Evolutionary conservation across 2,888 invertebrate species (phyloP).

Genomic region (Stegophylla sp.): DNA sequence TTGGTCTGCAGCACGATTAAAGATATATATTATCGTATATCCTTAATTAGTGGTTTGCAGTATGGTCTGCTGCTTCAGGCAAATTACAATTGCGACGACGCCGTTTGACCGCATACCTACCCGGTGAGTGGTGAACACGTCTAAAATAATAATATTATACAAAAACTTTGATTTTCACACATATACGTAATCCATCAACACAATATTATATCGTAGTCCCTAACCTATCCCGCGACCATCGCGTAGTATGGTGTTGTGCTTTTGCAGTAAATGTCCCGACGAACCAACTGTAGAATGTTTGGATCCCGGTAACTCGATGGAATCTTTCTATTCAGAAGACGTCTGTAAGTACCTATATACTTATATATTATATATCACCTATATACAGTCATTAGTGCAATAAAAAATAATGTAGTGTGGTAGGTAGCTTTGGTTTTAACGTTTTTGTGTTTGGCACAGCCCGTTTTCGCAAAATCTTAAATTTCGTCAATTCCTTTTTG

Average conservation of each 20-base stretch:
- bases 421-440: too few relatives aligned
- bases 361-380: not conserved
- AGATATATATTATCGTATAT: too few relatives aligned
- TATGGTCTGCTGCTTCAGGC: too few relatives aligned
- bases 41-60: too few relatives aligned
- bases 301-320: constrained; percentile 38
- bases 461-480: too few relatives aligned
- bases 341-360: constrained; percentile 38
- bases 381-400: too few relatives aligned
- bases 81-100: too few relatives aligned
- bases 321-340: constrained; percentile 7
- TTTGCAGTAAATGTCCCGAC: constrained; percentile 49
- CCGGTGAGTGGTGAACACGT: not conserved
- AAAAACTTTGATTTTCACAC: too few relatives aligned
- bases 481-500: too few relatives aligned
- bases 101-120: not conserved
- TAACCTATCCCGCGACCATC: not conserved
- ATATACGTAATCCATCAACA: not conserved
- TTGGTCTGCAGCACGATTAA: too few relatives aligned
- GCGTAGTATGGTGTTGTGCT: constrained; percentile 47
- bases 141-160: not conserved
- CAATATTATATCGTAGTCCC: not conserved
- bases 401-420: too few relatives aligned
- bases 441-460: too few relatives aligned
- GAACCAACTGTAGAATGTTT: constrained; percentile 46